Evolutionary conservation across 2,113 vertebrate genomes (phyloP).

Genomic region (Rousettus leschenaultii): DNA sequence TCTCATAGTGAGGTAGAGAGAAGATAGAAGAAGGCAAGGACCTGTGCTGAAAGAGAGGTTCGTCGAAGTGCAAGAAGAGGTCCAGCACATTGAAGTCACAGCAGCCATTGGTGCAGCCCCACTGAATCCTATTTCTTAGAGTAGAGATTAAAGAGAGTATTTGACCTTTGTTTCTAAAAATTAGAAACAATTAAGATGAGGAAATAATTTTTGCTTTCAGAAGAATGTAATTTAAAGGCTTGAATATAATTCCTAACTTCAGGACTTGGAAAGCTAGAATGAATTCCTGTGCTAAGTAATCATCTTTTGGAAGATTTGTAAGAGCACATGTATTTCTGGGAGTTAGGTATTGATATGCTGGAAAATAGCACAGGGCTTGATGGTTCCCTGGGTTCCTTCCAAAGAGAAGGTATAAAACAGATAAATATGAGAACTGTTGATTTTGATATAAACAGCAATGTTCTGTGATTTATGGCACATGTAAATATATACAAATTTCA

Average conservation of each 20-base stretch:
- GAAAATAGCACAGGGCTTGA: not conserved
- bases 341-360: not conserved
- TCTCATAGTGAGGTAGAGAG: not conserved
- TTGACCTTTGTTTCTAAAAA: not conserved
- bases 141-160: not conserved
- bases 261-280: not conserved
- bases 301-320: not conserved
- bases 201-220: not conserved
- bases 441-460: not conserved
- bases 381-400: not conserved
- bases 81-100: rapidly evolving
- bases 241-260: not conserved
- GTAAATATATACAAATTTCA: slow-evolving; percentile 1
- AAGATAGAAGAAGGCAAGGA: not conserved
- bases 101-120: not conserved
- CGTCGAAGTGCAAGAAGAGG: not conserved
- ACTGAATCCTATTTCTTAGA: not conserved
- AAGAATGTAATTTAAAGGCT: not conserved
- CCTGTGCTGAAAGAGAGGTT: not conserved
- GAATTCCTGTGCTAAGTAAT: not conserved
- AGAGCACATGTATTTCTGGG: not conserved
- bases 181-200: not conserved
- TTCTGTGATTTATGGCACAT: not conserved
- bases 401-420: not conserved
- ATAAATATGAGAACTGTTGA: not conserved